A percentile compares a stretch with the other conserved stretches of the same genome.
Conservation (phyloP, 2,797 vertebrate species). For the Dicrostonyx torquatus region DNA sequence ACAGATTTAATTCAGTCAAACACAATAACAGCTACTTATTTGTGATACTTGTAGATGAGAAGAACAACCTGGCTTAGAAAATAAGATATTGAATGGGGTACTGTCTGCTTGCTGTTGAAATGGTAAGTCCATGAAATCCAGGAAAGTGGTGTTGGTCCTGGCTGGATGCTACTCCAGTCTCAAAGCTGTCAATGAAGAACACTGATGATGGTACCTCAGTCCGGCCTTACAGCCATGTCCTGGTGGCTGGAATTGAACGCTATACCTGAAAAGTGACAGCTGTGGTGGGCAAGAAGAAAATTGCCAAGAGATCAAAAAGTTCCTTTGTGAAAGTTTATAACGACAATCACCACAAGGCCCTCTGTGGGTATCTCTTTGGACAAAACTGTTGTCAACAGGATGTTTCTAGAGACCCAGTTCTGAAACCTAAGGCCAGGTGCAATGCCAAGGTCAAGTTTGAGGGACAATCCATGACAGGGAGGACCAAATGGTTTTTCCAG, state of each 20-base stretch:
- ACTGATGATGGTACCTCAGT: not conserved
- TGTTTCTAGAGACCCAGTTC: not conserved
- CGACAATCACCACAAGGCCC: not conserved
- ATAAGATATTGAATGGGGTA: not conserved
- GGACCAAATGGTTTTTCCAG: not conserved
- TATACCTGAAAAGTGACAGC: not conserved
- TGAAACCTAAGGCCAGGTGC: not conserved
- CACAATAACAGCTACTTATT: slow-evolving; percentile 32
- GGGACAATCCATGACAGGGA: not conserved
- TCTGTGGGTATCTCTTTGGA: not conserved
- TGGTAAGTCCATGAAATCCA: not conserved
- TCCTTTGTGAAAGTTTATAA: not conserved
- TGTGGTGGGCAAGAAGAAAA: not conserved
- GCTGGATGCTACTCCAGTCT: not conserved
- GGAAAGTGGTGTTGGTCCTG: not conserved
- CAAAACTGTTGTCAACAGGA: not conserved
- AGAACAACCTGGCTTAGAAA: not conserved
- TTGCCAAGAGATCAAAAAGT: not conserved
- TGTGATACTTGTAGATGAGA: not conserved
- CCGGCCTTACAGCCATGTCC: not conserved
- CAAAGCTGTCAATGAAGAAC: not conserved
- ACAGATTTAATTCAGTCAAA: not conserved
- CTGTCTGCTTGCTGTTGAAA: not conserved
- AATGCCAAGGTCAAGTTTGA: not conserved
- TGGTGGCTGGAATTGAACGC: not conserved